These are phyloP conservation scores for Solenodon paradoxus DNA, from an alignment of 2,113 vertebrate genomes.

Conservation along the genomic window DNA sequence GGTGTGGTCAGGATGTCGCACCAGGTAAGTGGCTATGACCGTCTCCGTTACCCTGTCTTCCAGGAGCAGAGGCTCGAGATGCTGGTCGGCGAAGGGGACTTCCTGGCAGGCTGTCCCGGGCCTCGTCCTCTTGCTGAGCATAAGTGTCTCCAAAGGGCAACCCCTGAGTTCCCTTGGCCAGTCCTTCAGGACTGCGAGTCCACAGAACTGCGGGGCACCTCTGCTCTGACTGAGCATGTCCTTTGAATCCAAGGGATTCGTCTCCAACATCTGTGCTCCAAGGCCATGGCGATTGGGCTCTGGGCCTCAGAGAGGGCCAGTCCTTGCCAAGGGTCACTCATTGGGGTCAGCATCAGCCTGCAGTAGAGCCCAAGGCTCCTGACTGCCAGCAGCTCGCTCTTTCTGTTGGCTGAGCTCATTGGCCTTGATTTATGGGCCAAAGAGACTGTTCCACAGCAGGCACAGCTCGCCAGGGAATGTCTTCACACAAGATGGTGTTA, in stretches of 20 bases:
- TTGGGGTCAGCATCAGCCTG: background rate
- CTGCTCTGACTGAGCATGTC: background rate
- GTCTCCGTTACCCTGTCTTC: background rate
- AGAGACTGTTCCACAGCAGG: constrained; percentile 23
- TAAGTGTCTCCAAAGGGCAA: background rate
- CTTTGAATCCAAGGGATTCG: background rate
- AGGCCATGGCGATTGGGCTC: background rate
- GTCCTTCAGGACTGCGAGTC: too few species aligned
- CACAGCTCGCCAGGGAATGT: background rate
- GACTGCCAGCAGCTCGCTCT: background rate
- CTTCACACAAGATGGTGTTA: background rate
- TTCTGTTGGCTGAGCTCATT: background rate
- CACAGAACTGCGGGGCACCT: background rate
- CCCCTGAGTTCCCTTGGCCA: background rate
- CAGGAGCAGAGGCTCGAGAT: background rate
- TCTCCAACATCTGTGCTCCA: background rate
- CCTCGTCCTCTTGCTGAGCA: background rate
- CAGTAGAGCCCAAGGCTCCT: background rate
- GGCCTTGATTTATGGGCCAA: constrained; percentile 2
- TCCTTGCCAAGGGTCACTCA: background rate
- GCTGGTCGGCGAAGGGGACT: background rate
- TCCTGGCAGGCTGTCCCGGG: background rate
- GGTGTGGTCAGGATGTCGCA: accelerated
- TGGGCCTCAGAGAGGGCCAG: background rate
- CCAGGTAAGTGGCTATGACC: background rate